These are phyloP conservation scores for Camponotus pennsylvanicus DNA, from an alignment of 1,140 invertebrate genomes.

Conservation along the genomic window DNA sequence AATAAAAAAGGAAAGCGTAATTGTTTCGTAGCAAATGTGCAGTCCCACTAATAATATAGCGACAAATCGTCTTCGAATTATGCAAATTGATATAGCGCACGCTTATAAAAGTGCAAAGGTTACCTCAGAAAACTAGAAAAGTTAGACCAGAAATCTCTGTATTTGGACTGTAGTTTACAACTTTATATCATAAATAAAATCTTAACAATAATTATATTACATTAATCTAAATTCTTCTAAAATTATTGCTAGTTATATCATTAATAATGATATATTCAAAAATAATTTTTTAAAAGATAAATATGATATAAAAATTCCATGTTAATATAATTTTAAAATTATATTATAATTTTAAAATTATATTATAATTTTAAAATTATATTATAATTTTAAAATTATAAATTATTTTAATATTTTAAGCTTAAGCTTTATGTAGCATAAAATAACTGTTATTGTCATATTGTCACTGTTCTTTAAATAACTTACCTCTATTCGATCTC, in stretches of 20 bases:
- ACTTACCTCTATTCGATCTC: constrained; percentile 82
- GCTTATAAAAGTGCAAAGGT: constrained; percentile 15
- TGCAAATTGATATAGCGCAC: constrained; percentile 29
- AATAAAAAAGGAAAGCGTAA: constrained; percentile 25
- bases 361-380: neutral
- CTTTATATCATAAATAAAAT: neutral
- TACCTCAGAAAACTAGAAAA: neutral
- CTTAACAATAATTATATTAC: neutral
- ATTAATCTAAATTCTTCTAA: too few relatives aligned
- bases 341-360: too few relatives aligned
- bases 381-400: too few relatives aligned
- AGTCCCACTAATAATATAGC: constrained; percentile 10
- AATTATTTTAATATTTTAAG: too few relatives aligned
- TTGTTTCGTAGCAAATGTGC: constrained; percentile 14
- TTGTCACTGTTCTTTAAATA: neutral
- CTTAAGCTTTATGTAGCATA: neutral
- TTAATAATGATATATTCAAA: neutral
- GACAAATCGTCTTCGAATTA: constrained; percentile 33
- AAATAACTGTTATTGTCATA: neutral
- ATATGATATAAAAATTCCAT: neutral
- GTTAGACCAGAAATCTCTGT: neutral
- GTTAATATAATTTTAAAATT: neutral
- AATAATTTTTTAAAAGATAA: neutral
- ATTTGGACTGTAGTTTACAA: neutral
- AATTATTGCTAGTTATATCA: too few relatives aligned